phyloP scores from a whole-genome alignment of 2,888 invertebrate species.

The Polyommatus iphigenia region DNA sequence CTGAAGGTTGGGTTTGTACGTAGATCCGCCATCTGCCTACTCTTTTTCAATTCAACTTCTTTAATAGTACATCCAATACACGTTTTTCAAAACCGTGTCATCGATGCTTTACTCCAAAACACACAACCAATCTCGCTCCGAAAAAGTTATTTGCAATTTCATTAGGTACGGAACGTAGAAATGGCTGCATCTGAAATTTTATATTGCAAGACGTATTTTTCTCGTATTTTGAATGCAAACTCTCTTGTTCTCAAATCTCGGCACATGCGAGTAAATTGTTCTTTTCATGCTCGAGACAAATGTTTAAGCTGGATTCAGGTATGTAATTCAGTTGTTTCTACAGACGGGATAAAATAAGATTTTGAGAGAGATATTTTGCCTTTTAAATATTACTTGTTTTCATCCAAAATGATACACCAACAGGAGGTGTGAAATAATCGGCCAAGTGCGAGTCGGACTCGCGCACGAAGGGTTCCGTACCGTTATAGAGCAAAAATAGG shows the following conservation, averaged over 20 bases:
- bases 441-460: no score
- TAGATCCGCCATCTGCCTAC: no score
- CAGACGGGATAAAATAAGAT: neutral
- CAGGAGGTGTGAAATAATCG: no score
- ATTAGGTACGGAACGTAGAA: neutral
- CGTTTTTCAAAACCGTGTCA: neutral
- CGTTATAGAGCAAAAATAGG: no score
- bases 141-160: conserved; percentile 13
- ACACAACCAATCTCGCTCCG: neutral
- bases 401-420: no score
- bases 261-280: conserved; percentile 36
- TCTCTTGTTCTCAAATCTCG: conserved; percentile 27
- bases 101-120: neutral
- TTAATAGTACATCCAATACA: neutral
- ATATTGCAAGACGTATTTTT: conserved; percentile 25
- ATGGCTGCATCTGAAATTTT: conserved; percentile 21
- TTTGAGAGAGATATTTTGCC: neutral
- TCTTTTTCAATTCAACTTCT: no score
- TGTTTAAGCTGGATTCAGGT: conserved; percentile 18
- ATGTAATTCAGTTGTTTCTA: conserved; percentile 7
- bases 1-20: no score
- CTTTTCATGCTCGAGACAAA: conserved; percentile 35
- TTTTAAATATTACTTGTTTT: no score
- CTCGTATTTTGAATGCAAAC: conserved; percentile 31
- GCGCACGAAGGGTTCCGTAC: no score